Percentiles rank a stretch among this genome's conserved stretches.
Evolutionary conservation across 2,888 invertebrate genomes (phyloP).

Genomic region (Scaptomyza caliginosa): DNA sequence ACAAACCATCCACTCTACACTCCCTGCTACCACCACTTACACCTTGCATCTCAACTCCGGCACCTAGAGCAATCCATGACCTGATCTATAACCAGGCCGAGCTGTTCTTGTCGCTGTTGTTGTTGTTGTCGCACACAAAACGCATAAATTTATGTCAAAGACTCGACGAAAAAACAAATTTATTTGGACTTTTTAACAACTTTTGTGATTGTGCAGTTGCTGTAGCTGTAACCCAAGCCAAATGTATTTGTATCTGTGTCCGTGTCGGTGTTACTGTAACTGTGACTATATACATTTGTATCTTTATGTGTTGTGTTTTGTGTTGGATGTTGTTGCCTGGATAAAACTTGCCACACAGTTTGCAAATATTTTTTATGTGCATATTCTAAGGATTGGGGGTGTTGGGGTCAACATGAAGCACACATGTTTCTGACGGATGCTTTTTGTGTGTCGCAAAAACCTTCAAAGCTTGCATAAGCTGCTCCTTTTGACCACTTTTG

Average conservation of each 20-base stretch:
- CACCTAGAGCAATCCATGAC: constrained; percentile 53
- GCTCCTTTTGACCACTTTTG: constrained; percentile 59
- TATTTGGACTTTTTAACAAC: constrained; percentile 79
- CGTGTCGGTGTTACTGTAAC: not conserved
- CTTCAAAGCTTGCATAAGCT: constrained; percentile 20
- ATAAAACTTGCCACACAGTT: constrained; percentile 42
- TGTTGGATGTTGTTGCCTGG: constrained; percentile 30
- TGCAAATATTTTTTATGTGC: constrained; percentile 64
- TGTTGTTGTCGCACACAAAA: constrained; percentile 56
- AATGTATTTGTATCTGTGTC: constrained; percentile 7
- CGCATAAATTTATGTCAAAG: constrained; percentile 80
- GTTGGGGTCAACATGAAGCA: not conserved
- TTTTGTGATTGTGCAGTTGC: constrained; percentile 51
- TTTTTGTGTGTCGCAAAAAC: constrained; percentile 6
- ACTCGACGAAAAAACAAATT: constrained; percentile 66
- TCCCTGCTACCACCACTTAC: not conserved
- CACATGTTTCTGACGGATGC: constrained; percentile 14
- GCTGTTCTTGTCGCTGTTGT: constrained; percentile 23
- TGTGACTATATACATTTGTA: constrained; percentile 18
- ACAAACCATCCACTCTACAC: not conserved
- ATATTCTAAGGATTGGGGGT: constrained; percentile 14
- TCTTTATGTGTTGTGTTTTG: constrained; percentile 11
- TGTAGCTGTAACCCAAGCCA: not conserved
- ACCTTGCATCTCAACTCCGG: constrained; percentile 4
- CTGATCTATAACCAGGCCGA: constrained; percentile 65